Conservation (phyloP, 2,888 invertebrate species). For the Seladonia tumulorum region DNA sequence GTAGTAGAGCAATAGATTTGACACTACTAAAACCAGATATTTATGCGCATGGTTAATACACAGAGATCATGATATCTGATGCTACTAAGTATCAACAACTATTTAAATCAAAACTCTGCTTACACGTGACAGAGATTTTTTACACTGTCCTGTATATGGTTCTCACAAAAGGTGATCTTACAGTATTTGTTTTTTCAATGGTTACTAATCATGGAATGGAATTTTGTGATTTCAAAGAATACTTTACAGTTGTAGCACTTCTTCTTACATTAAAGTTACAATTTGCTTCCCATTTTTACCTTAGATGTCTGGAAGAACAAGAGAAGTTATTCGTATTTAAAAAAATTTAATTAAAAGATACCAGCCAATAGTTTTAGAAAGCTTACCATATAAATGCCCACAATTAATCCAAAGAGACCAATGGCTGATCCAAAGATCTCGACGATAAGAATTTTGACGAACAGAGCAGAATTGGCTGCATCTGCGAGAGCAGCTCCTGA, state of each 20-base stretch:
- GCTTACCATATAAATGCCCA: slow-evolving; percentile 95
- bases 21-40: slow-evolving; percentile 30
- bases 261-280: slow-evolving; percentile 38
- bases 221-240: slow-evolving; percentile 50
- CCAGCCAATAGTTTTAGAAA: neutral
- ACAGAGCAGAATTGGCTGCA: slow-evolving; percentile 97
- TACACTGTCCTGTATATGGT: neutral
- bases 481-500: slow-evolving; percentile 99
- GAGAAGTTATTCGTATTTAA: slow-evolving; percentile 9
- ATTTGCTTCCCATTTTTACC: slow-evolving; percentile 88
- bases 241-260: slow-evolving; percentile 22
- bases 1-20: slow-evolving; percentile 27
- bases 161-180: slow-evolving; percentile 15
- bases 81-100: slow-evolving; percentile 5
- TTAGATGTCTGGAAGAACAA: slow-evolving; percentile 87
- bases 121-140: slow-evolving; percentile 8
- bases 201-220: slow-evolving; percentile 64
- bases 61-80: slow-evolving; percentile 19
- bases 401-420: slow-evolving; percentile 99
- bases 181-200: slow-evolving; percentile 14
- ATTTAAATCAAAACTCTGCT: slow-evolving; percentile 26
- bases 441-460: slow-evolving; percentile 99
- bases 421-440: slow-evolving; percentile 99
- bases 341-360: neutral
- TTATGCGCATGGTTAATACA: slow-evolving; percentile 29